phyloP scores from a whole-genome alignment of 2,113 vertebrate genomes.

The Pimephales promelas region DNA sequence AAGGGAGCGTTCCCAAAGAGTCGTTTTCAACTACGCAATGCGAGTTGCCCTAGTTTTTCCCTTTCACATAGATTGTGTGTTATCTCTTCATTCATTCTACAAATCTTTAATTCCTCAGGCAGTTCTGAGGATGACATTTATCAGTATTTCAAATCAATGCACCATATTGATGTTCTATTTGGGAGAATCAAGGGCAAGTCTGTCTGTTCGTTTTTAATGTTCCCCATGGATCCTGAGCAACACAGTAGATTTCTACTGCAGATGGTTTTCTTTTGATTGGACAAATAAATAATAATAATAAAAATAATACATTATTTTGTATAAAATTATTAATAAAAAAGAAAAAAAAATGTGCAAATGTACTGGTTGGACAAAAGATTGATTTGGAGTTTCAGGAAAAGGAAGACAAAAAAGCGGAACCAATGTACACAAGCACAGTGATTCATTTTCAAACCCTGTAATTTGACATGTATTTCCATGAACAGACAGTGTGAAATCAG shows the following conservation, averaged over 20 bases:
- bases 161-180: neutral
- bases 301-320: too few relatives aligned
- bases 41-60: neutral
- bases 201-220: neutral
- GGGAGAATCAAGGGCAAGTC: neutral
- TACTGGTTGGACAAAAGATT: neutral
- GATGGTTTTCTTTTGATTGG: neutral
- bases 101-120: neutral
- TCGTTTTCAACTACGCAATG: too few relatives aligned
- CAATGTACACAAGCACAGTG: neutral
- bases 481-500: neutral
- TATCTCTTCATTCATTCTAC: neutral
- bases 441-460: neutral
- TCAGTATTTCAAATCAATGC: constrained; percentile 25
- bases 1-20: too few relatives aligned
- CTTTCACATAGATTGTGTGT: neutral
- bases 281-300: too few relatives aligned
- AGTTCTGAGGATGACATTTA: neutral
- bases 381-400: constrained; percentile 5
- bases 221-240: neutral
- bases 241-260: neutral
- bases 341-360: too few relatives aligned
- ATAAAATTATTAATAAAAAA: too few relatives aligned
- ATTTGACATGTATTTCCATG: constrained; percentile 21
- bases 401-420: neutral